These are phyloP conservation scores for Condylura cristata DNA, from an alignment of 2,113 vertebrate species.

Conservation along the genomic window DNA sequence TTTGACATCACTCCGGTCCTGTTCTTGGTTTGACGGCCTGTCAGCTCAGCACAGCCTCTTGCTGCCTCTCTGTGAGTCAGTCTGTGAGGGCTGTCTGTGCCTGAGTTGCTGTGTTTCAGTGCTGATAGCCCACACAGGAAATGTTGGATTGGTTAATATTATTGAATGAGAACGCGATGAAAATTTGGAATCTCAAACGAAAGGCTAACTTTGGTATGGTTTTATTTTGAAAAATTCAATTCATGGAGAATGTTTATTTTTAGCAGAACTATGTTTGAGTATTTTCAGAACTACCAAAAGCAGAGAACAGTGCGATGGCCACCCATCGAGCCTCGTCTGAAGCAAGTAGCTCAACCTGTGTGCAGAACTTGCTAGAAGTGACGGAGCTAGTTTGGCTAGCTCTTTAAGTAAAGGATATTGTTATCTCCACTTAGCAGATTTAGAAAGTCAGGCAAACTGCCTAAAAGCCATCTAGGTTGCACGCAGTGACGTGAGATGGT, in stretches of 20 bases:
- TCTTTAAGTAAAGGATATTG: background rate
- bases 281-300: background rate
- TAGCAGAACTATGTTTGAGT: background rate
- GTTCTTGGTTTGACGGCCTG: background rate
- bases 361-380: background rate
- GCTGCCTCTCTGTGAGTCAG: background rate
- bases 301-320: background rate
- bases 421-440: too few species aligned
- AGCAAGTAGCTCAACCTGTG: background rate
- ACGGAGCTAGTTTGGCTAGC: background rate
- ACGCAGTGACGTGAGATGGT: rapidly evolving
- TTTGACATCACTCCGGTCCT: background rate
- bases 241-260: background rate
- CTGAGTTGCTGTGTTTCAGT: background rate
- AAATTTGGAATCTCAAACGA: constrained; percentile 40
- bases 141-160: background rate
- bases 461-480: background rate
- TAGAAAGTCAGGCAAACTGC: background rate
- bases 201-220: constrained; percentile 20
- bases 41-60: background rate
- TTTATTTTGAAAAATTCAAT: constrained; percentile 53
- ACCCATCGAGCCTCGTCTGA: background rate
- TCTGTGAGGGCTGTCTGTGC: background rate
- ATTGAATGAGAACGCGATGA: constrained; percentile 49
- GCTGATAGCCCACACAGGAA: constrained; percentile 18